Base-by-base conservation (phyloP, 37 sponge, comb jelly and placozoan species). In the Ianthella basta region DNA sequence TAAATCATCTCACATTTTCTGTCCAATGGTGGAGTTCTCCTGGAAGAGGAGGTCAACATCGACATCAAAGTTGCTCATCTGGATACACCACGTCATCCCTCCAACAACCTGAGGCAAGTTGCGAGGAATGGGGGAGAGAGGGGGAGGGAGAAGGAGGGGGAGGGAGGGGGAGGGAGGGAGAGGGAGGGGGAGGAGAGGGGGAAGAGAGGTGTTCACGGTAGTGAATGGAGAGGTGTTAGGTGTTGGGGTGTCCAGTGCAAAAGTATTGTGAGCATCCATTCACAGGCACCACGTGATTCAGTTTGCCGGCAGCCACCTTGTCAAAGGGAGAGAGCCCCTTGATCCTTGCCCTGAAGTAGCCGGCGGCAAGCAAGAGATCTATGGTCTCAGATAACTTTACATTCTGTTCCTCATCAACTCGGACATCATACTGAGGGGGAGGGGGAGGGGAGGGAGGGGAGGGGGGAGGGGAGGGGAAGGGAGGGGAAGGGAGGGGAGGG, bases 71-170 rank as follows among this genome's bases (percentile, higher is more conserved):
- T 90, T 94, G 73, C 97, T 89, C 67, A 89, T 79, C 73, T 90
- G 90, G 55, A 98, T 92, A 75, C 99, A 98, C 99, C 99, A 98
- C 23, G 95, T 94, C 97, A 98, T 93, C 2, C 99, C 99, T 81
- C 98, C 98, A 5, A 97, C 94, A 55, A 95, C 89, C 97, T 96
- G 36, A n/a, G n/a, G n/a, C n/a, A n/a, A n/a, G n/a, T n/a, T n/a
- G n/a, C n/a, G n/a, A n/a, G n/a, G n/a, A n/a, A n/a, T n/a, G n/a
- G n/a, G n/a, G 12, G 50, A 55, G 78, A 40, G 34, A 60, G 16
- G n/a, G 41, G 79, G 37, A 37, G 56, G 55, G n/a, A 68, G 59
- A 1, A 55, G 24, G 0, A 61, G 4, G 72, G 21, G 29, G 13
- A 67, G n/a, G 29, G 21, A 67, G 25, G 27, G 27, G 13, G 69